Percentiles rank a stretch among this genome's conserved stretches.
Conservation (phyloP, 1,140 invertebrate genomes). For the Nixonia krombeini region DNA sequence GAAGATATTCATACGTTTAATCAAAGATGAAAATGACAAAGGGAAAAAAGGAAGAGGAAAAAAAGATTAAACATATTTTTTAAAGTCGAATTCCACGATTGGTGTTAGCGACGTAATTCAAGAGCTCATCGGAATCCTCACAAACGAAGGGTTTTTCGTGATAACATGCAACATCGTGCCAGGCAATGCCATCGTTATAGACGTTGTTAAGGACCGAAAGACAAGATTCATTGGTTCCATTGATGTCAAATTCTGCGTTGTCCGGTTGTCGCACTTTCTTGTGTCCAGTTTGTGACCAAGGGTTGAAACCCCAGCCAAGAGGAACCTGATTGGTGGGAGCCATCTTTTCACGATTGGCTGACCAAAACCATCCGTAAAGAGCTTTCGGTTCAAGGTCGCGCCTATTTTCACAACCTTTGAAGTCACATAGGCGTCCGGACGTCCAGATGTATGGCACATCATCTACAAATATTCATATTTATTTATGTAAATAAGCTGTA, state of each 20-base stretch:
- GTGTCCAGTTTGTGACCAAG: conserved; percentile 91
- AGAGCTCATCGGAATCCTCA: conserved; percentile 88
- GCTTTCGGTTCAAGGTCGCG: conserved; percentile 88
- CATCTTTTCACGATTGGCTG: conserved; percentile 89
- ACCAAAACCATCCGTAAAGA: conserved; percentile 94
- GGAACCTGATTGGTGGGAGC: conserved; percentile 82
- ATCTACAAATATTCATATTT: conserved; percentile 71
- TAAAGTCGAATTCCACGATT: conserved; percentile 85
- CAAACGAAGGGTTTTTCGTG: conserved; percentile 92
- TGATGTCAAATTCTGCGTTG: conserved; percentile 93
- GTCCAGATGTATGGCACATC: conserved; percentile 95
- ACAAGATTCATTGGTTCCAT: conserved; percentile 89
- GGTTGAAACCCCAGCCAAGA: conserved; percentile 83
- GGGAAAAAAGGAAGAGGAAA: conserved; percentile 12
- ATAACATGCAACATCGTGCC: conserved; percentile 94
- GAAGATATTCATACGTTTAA: conserved; percentile 16
- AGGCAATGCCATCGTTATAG: conserved; percentile 91
- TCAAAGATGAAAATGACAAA: conserved; percentile 10
- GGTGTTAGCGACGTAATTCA: conserved; percentile 85
- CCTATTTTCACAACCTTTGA: conserved; percentile 91
- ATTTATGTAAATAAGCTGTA: too few relatives aligned
- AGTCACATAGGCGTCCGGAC: conserved; percentile 90
- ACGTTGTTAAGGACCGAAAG: conserved; percentile 90
- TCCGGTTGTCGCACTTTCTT: conserved; percentile 90
- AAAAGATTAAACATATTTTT: conserved; percentile 34